Evolutionary conservation across 1,140 invertebrate genomes (phyloP).

Genomic region (Heliconius eleuchia): DNA sequence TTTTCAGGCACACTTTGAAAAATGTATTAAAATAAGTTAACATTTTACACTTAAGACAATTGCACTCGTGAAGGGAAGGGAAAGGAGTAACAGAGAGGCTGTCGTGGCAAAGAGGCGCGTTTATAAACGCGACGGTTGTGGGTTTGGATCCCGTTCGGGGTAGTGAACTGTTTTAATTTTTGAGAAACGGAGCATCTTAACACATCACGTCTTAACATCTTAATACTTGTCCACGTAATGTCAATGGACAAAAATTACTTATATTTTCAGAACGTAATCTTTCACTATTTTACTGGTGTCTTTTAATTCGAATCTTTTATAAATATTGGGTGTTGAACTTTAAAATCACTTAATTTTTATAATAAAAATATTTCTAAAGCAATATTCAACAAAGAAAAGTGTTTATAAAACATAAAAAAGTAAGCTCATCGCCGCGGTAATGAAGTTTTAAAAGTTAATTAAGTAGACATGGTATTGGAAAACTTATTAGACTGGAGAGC

Average conservation of each 20-base stretch:
- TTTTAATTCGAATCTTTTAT: neutral
- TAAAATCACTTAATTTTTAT: neutral
- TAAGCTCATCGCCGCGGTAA: conserved; percentile 23
- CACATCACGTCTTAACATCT: too few species aligned
- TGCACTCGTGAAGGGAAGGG: neutral
- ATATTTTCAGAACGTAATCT: too few species aligned
- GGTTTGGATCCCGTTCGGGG: too few species aligned
- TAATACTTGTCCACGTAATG: too few species aligned
- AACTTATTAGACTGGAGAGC: conserved; percentile 27
- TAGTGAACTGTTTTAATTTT: too few species aligned
- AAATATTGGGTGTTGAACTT: neutral
- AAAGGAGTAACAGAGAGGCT: too few species aligned
- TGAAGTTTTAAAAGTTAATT: conserved; percentile 33
- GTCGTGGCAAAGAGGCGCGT: too few species aligned
- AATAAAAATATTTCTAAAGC: neutral
- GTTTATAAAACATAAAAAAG: conserved; percentile 19
- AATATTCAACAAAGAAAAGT: conserved; percentile 10
- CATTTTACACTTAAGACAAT: neutral
- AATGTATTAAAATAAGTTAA: neutral
- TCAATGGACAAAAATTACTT: too few species aligned
- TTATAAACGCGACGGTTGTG: too few species aligned
- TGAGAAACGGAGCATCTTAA: too few species aligned
- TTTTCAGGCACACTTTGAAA: neutral
- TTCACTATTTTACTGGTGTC: too few species aligned
- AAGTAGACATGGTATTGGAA: conserved; percentile 30